phyloP scores from a whole-genome alignment of 2,888 invertebrate genomes.

The Coronaproctus castanopsis region DNA sequence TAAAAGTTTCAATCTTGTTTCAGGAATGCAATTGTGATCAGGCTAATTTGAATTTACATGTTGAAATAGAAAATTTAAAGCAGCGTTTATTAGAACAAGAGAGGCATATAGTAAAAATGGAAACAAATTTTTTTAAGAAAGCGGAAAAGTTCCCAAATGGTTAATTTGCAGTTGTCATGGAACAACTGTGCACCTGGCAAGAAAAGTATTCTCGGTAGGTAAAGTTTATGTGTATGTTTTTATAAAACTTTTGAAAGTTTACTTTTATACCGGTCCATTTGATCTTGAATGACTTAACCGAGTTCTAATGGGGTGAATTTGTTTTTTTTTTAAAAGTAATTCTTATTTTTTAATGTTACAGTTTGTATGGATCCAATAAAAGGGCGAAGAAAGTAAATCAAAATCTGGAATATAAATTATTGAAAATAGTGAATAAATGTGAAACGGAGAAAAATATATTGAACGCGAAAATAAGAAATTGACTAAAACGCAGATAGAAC shows the following conservation, averaged over 20 bases:
- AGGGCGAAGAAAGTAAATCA: constrained; percentile 86
- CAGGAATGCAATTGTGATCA: constrained; percentile 27
- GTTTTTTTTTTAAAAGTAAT: neutral
- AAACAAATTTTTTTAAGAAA: constrained; percentile 63
- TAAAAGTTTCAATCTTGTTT: too few relatives aligned
- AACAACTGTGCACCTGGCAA: constrained; percentile 68
- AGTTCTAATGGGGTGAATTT: too few relatives aligned
- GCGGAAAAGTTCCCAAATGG: constrained; percentile 40
- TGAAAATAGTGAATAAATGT: constrained; percentile 78
- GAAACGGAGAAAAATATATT: constrained; percentile 71
- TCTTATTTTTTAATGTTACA: constrained; percentile 24
- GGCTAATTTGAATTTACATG: constrained; percentile 44
- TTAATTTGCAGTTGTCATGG: constrained; percentile 54
- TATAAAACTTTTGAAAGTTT: too few relatives aligned
- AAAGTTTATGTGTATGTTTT: too few relatives aligned
- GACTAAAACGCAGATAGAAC: constrained; percentile 62
- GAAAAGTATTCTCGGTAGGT: constrained; percentile 75
- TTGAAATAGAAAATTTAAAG: constrained; percentile 69
- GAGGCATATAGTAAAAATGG: constrained; percentile 63
- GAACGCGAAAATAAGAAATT: constrained; percentile 68
- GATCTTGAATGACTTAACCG: too few relatives aligned
- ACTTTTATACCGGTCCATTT: too few relatives aligned
- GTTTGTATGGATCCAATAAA: constrained; percentile 80
- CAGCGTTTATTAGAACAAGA: constrained; percentile 63
- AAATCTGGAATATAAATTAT: constrained; percentile 77